Conservation (phyloP, 2,113 vertebrate genomes). For the Genyomyrus donnyi region DNA sequence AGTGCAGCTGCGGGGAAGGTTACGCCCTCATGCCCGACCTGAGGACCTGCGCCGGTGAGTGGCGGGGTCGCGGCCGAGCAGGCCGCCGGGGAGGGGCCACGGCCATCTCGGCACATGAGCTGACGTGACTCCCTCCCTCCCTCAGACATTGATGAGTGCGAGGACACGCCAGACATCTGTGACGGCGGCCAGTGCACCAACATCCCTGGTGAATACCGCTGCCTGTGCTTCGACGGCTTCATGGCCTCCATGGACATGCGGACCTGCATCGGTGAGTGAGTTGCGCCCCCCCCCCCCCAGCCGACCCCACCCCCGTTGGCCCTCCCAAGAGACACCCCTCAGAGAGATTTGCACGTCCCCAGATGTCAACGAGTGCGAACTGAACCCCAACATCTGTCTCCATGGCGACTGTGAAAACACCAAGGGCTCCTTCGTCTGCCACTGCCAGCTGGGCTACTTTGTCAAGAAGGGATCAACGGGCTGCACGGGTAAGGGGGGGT, state of each 20-base stretch:
- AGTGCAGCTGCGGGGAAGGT: constrained; percentile 80
- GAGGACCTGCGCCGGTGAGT: constrained; percentile 74
- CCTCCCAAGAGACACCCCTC: background rate
- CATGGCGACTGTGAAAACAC: constrained; percentile 88
- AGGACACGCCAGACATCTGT: constrained; percentile 80
- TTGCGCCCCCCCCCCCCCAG: background rate
- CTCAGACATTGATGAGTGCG: constrained; percentile 64
- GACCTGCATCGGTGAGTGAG: constrained; percentile 76
- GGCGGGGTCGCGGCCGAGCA: background rate
- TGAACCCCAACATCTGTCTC: constrained; percentile 86
- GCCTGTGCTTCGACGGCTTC: constrained; percentile 83
- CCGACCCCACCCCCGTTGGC: no score
- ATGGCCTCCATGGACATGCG: constrained; percentile 80
- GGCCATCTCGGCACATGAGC: background rate
- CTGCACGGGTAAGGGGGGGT: constrained; percentile 71
- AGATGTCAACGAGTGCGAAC: constrained; percentile 88
- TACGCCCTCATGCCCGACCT: constrained; percentile 80
- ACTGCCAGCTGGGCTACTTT: constrained; percentile 80
- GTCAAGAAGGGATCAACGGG: constrained; percentile 81
- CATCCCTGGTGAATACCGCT: constrained; percentile 79
- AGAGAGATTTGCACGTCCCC: background rate
- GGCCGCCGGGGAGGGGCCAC: background rate
- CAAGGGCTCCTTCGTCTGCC: constrained; percentile 88
- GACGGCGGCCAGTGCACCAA: constrained; percentile 85
- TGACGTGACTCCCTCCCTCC: background rate